Evolutionary conservation across 2,113 vertebrate genomes (phyloP).

Genomic region (Eira barbara): DNA sequence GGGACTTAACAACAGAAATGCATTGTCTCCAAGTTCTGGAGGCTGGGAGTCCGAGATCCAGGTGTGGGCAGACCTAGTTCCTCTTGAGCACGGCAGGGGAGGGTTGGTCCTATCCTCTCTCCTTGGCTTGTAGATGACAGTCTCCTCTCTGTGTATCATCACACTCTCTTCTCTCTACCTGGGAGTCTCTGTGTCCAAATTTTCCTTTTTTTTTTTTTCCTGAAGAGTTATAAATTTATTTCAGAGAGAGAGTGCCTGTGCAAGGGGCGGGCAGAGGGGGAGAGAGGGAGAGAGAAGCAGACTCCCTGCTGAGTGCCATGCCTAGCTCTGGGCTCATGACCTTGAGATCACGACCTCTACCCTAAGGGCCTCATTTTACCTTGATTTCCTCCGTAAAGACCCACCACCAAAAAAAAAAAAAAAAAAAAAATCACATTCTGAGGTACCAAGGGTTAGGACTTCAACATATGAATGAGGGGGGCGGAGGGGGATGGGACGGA

Average conservation of each 20-base stretch:
- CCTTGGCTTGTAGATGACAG: neutral
- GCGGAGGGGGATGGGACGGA: too few species aligned
- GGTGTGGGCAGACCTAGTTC: accelerated
- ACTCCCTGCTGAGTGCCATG: neutral
- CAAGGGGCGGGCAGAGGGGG: neutral
- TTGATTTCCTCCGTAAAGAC: neutral
- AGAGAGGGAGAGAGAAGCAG: neutral
- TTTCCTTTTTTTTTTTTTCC: neutral
- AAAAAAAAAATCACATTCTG: neutral
- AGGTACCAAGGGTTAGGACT: neutral
- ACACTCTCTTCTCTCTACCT: neutral
- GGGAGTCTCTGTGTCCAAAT: neutral
- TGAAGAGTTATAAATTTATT: neutral
- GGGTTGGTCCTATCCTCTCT: neutral
- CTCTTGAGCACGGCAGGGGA: neutral
- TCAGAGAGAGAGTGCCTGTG: neutral
- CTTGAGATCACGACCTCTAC: neutral
- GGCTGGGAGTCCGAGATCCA: neutral
- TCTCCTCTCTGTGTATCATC: neutral
- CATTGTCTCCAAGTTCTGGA: accelerated
- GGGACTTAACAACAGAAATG: neutral
- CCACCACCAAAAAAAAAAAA: neutral
- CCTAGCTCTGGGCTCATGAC: neutral
- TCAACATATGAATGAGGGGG: neutral
- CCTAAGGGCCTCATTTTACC: neutral